Evolutionary conservation across 2,113 vertebrate genomes (phyloP).

Genomic region (Eidolon helvum): DNA sequence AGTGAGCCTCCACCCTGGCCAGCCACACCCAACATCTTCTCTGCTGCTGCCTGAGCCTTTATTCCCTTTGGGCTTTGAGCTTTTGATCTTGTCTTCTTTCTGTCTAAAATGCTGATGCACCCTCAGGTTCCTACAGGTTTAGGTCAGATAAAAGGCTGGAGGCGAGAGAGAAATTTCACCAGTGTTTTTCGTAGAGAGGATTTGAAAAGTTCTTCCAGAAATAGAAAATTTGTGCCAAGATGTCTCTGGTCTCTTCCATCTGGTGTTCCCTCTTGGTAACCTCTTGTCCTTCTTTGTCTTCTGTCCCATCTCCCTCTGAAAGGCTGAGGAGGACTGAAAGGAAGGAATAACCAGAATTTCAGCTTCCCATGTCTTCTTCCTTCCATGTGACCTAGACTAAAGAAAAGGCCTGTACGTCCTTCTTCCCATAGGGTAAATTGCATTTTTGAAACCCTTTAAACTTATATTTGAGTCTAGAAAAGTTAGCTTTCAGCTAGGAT

Average conservation of each 20-base stretch:
- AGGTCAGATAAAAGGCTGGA: neutral
- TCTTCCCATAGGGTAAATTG: neutral
- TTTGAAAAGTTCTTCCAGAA: neutral
- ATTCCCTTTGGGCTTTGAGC: neutral
- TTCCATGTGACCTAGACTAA: neutral
- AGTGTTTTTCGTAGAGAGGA: neutral
- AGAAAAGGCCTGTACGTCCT: neutral
- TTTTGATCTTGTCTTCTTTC: neutral
- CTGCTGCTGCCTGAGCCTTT: neutral
- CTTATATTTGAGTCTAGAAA: neutral
- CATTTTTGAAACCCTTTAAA: neutral
- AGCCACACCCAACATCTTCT: rapidly evolving
- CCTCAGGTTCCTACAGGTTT: neutral
- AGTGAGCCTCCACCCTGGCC: conserved; percentile 83
- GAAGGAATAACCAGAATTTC: neutral
- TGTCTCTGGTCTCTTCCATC: neutral
- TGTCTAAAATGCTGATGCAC: neutral
- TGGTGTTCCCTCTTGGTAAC: neutral
- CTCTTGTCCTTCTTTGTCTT: neutral
- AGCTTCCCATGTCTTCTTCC: neutral
- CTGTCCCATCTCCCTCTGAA: neutral
- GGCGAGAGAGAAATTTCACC: neutral
- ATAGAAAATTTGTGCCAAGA: neutral
- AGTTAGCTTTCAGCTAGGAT: neutral
- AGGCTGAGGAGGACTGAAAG: neutral